Percentiles rank a stretch among this genome's conserved stretches.
Conservation (phyloP, 2,797 vertebrate genomes). For the Rousettus madagascariensis region DNA sequence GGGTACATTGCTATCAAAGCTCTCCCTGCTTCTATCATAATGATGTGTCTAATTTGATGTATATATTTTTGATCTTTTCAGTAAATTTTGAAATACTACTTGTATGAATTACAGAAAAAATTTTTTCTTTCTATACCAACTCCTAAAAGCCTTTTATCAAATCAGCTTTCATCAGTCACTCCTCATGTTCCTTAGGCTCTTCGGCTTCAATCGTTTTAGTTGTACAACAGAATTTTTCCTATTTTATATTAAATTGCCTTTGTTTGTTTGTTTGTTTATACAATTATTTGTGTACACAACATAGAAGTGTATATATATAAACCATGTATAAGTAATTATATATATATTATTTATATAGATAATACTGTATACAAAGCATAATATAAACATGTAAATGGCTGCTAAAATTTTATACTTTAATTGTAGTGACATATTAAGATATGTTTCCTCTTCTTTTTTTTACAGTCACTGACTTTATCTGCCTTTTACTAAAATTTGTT, state of each 20-base stretch:
- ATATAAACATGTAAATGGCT: neutral
- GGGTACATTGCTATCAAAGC: neutral
- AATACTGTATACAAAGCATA: neutral
- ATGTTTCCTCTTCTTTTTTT: neutral
- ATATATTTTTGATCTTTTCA: neutral
- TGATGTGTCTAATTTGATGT: conserved; percentile 5
- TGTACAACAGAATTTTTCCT: neutral
- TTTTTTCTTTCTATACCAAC: neutral
- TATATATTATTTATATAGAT: neutral
- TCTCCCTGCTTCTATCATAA: neutral
- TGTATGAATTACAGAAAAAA: neutral
- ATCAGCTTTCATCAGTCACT: neutral
- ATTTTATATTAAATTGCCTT: neutral
- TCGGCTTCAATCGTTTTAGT: neutral
- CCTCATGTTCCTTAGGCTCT: neutral
- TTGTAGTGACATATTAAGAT: neutral
- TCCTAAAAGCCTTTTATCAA: conserved; percentile 25
- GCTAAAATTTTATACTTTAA: neutral
- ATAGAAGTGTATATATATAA: neutral
- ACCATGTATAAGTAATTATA: neutral
- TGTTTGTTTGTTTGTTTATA: neutral
- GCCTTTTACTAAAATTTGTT: neutral
- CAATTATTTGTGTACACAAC: neutral
- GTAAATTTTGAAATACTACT: conserved; percentile 30
- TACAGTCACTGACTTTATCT: neutral